These are phyloP conservation scores for Prolemur simus DNA, from an alignment of 2,113 vertebrate species.

Conservation along the genomic window DNA sequence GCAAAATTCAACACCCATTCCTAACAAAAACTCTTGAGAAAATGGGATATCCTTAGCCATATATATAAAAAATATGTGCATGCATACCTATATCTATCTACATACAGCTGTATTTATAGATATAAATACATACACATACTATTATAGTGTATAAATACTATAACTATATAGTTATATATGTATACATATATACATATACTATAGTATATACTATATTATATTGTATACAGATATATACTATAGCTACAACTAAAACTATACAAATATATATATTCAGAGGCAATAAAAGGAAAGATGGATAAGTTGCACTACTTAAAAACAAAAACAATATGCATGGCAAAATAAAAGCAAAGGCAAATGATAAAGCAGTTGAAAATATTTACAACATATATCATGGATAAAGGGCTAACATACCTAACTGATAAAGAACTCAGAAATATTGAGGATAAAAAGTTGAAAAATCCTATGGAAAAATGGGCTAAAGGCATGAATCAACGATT, in stretches of 20 bases:
- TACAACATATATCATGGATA: background rate
- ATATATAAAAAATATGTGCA: background rate
- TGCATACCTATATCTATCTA: background rate
- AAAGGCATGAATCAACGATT: background rate
- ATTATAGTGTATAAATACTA: background rate
- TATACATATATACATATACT: background rate
- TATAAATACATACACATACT: background rate
- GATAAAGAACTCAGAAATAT: background rate
- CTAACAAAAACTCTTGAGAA: slow-evolving; percentile 7
- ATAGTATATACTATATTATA: background rate
- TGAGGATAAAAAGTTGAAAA: background rate
- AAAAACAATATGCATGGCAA: background rate
- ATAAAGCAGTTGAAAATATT: background rate
- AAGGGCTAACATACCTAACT: background rate
- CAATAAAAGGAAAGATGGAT: background rate
- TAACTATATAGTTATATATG: background rate
- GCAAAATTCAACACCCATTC: background rate
- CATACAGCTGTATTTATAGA: background rate
- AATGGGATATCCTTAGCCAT: background rate
- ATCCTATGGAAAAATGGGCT: background rate
- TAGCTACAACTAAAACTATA: background rate
- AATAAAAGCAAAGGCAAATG: background rate
- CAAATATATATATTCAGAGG: background rate
- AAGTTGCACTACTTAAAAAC: background rate
- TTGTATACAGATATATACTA: background rate